Evolutionary conservation across 2,797 vertebrate genomes (phyloP), one percentile per base, ranked within the genome.

Genomic region (Catamblyrhynchus diadema): DNA sequence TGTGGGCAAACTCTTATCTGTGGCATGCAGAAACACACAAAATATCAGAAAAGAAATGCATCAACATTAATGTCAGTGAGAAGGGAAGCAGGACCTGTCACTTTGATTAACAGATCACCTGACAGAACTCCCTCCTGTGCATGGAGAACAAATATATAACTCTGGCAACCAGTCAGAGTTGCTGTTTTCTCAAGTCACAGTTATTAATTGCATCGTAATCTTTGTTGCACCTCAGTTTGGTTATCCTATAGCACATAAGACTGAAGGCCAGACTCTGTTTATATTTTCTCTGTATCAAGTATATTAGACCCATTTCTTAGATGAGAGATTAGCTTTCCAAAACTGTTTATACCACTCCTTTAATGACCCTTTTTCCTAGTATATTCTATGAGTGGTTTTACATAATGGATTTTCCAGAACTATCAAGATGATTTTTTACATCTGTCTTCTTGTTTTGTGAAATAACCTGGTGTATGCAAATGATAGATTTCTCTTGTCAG

Each of bases 1-100:
- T 82, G 75, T 83, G 44, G 60, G 59, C 72, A 92, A 88, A 91
- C 62, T 94, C 66, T 97, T 97, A 96, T 96, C 78, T 94, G 35
- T 66, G 90, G 48, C 90, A 91, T 81, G 64, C 62, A 95, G 95
- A 92, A 96, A 93, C 41, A 95, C 37, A 90, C 81, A 71, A 75
- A 67, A 92, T 93, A 93, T 74, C 80, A 65, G 93, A 80, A 95
- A 57, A 95, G 80, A 95, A 97, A 96, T 91, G 35, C 66, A 91
- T 82, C 92, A 94, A 61, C 47, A 85, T 83, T 94, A 96, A 93
- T 54, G 62, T 86, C 77, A 96, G 24, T 1, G 6, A 87, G 41
- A 61, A 95, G 30, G 85, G 79, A 95, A 89, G 59, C 86, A 86
- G 86, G 57, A 65, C 61, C 72, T 92, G 32, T 15, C 82, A 60